A percentile compares a stretch with the other conserved stretches of the same genome.
Evolutionary conservation across 2,797 vertebrate species (phyloP).

Genomic region (Scarus forsteni): DNA sequence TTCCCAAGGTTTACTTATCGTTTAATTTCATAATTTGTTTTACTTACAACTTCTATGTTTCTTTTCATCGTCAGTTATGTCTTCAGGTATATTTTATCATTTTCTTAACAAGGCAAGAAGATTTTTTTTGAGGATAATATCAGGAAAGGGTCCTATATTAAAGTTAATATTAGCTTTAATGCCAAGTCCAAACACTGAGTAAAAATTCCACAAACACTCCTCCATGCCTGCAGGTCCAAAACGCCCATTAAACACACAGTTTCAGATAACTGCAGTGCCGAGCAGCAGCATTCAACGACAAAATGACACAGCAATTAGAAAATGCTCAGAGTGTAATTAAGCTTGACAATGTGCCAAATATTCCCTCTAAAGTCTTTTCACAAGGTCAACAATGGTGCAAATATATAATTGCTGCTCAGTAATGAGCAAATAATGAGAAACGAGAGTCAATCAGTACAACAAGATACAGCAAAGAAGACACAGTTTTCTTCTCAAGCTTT

Average conservation of each 20-base stretch:
- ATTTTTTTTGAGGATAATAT: too few species aligned
- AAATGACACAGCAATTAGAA: conserved; percentile 54
- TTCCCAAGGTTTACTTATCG: too few species aligned
- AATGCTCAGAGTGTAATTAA: conserved; percentile 50
- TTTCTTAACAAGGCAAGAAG: too few species aligned
- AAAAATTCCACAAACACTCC: conserved; percentile 2
- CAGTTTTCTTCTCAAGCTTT: neutral
- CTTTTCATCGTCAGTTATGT: too few species aligned
- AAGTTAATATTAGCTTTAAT: neutral
- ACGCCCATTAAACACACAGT: conserved; percentile 9
- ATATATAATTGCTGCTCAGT: neutral
- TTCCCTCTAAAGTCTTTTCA: conserved; percentile 35
- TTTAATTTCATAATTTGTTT: too few species aligned
- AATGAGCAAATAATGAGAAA: conserved; percentile 30
- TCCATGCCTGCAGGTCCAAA: conserved; percentile 10
- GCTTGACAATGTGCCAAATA: conserved; percentile 34
- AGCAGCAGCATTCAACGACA: conserved; percentile 22
- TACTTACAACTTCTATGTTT: too few species aligned
- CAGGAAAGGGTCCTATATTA: too few species aligned
- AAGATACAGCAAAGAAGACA: neutral
- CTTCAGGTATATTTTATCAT: too few species aligned
- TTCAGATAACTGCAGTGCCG: conserved; percentile 14
- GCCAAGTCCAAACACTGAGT: neutral
- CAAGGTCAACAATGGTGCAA: conserved; percentile 33
- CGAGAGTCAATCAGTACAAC: conserved; percentile 11